Evolutionary conservation across 2,113 vertebrate species (phyloP).

Genomic region (Caranx melampygus): DNA sequence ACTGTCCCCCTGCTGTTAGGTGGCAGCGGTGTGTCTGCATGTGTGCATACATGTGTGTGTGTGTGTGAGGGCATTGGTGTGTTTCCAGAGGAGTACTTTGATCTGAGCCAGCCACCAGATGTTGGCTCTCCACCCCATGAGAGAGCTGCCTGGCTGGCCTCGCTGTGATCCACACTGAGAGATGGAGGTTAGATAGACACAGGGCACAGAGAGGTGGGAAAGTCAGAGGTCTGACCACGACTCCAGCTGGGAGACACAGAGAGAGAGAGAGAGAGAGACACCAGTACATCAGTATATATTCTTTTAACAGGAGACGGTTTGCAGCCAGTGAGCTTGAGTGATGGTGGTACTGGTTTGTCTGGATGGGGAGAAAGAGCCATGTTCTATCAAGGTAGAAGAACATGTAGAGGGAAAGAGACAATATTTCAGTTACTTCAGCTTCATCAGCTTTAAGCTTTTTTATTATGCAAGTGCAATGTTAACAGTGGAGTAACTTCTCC

Average conservation of each 20-base stretch:
- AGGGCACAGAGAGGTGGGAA: conserved; percentile 56
- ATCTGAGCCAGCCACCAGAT: conserved; percentile 80
- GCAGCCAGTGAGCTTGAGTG: conserved; percentile 61
- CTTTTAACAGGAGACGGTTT: conserved; percentile 61
- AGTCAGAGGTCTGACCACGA: conserved; percentile 58
- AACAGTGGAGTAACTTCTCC: too few relatives aligned
- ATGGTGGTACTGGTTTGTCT: conserved; percentile 67
- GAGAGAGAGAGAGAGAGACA: conserved; percentile 51
- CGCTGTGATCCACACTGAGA: conserved; percentile 46
- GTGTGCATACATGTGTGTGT: conserved; percentile 16
- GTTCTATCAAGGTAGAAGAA: neutral
- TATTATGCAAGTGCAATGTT: too few relatives aligned
- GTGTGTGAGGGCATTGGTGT: conserved; percentile 63
- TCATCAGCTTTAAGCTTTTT: neutral
- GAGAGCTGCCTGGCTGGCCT: conserved; percentile 75
- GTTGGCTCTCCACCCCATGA: conserved; percentile 75
- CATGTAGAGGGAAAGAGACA: neutral
- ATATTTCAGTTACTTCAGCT: neutral
- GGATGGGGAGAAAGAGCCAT: conserved; percentile 56
- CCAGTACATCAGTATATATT: conserved; percentile 73
- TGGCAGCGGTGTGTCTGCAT: conserved; percentile 38
- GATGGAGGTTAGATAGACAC: conserved; percentile 64
- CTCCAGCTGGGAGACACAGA: conserved; percentile 1
- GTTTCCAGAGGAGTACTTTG: conserved; percentile 79
- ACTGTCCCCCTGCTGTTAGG: conserved; percentile 64